Evolutionary conservation across 2,113 vertebrate species (phyloP).

Genomic region (Cervus canadensis): DNA sequence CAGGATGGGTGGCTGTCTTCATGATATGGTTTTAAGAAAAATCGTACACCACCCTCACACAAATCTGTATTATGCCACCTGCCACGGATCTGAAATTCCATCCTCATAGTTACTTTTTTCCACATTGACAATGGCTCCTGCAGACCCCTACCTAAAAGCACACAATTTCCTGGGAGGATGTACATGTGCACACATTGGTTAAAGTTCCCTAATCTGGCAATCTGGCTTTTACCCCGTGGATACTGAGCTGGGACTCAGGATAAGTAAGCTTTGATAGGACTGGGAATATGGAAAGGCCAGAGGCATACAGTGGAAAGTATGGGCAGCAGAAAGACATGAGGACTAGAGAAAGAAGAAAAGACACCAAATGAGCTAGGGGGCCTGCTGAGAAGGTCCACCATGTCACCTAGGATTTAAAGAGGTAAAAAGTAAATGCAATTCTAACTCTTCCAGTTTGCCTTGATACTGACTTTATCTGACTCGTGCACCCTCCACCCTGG

Average conservation of each 20-base stretch:
- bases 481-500: not conserved
- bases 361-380: not conserved
- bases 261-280: not conserved
- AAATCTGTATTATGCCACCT: not conserved
- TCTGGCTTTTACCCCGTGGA: not conserved
- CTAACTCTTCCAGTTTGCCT: not conserved
- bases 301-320: not conserved
- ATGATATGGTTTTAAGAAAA: conserved; percentile 16
- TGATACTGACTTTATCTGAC: not conserved
- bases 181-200: not conserved
- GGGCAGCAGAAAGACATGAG: not conserved
- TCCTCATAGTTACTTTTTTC: not conserved
- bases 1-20: not conserved
- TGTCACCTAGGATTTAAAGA: not conserved
- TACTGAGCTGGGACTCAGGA: not conserved
- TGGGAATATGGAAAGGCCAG: not conserved
- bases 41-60: not conserved
- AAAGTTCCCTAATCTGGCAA: not conserved
- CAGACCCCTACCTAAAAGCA: not conserved
- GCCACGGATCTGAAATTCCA: not conserved
- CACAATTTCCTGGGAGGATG: not conserved
- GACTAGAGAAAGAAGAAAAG: not conserved
- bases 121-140: not conserved
- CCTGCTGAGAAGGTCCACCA: not conserved
- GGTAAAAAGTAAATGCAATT: not conserved